phyloP scores from a whole-genome alignment of 64 coral and sea anemone genomes.

The Stichodactyla helianthus region DNA sequence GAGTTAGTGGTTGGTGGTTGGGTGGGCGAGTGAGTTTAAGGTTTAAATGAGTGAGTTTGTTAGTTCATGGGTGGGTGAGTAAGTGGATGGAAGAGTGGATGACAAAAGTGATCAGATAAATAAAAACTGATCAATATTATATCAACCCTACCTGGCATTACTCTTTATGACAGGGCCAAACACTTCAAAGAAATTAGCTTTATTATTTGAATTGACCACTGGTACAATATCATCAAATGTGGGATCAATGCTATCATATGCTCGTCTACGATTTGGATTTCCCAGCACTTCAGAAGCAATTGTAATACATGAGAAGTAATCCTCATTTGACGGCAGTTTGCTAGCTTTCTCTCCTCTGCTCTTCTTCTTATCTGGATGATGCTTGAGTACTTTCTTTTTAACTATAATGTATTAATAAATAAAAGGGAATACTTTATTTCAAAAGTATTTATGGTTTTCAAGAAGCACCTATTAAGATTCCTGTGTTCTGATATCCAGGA shows the following conservation, averaged over 20 bases:
- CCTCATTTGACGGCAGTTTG: constrained; percentile 27
- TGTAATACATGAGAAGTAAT: constrained; percentile 89
- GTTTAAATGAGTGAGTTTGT: too few species aligned
- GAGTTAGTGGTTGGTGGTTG: too few species aligned
- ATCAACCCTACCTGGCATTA: constrained; percentile 70
- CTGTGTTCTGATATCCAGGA: too few species aligned
- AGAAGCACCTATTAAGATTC: too few species aligned
- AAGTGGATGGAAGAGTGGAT: neutral
- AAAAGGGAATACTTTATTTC: neutral
- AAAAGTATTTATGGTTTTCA: too few species aligned
- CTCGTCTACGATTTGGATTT: constrained; percentile 54
- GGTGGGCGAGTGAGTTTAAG: too few species aligned
- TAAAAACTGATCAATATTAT: too few species aligned
- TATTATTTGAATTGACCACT: constrained; percentile 61
- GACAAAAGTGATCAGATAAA: too few species aligned
- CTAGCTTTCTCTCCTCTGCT: neutral
- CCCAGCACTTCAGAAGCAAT: constrained; percentile 85
- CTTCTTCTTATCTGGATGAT: constrained; percentile 91
- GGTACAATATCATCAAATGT: constrained; percentile 79
- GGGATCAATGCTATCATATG: constrained; percentile 91
- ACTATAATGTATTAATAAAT: constrained; percentile 22
- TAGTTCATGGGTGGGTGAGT: neutral
- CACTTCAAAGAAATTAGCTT: constrained; percentile 78
- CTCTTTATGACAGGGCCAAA: constrained; percentile 87
- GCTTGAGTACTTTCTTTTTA: constrained; percentile 89